phyloP scores from a whole-genome alignment of 37 sponge, comb jelly and placozoan species.

The Crambe crambe region DNA sequence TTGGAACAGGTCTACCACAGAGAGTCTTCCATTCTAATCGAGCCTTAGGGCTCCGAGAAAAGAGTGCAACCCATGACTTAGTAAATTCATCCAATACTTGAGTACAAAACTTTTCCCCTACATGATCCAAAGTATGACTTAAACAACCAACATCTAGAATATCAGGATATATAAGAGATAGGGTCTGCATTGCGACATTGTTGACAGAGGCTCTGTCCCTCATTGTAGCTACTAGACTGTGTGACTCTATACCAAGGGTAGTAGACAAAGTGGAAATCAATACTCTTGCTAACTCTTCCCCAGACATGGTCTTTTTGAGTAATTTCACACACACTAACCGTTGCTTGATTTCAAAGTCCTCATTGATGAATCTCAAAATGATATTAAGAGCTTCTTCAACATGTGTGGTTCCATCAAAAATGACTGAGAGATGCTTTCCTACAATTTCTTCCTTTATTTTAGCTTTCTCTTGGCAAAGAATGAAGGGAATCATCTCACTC shows the following conservation, averaged over 20 bases:
- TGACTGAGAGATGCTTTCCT: too few species aligned
- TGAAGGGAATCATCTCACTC: not conserved
- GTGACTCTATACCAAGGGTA: not conserved
- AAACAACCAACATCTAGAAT: slow-evolving; percentile 14
- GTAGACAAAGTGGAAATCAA: slow-evolving; percentile 7
- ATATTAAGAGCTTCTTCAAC: not conserved
- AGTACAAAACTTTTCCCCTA: slow-evolving; percentile 2
- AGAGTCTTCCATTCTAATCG: slow-evolving; percentile 10
- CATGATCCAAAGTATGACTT: slow-evolving; percentile 19
- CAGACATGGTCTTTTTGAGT: not conserved
- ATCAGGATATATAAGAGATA: too few species aligned
- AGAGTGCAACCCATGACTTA: slow-evolving; percentile 12
- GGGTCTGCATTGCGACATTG: not conserved
- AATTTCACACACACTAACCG: too few species aligned
- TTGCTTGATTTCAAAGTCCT: not conserved
- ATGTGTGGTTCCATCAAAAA: too few species aligned
- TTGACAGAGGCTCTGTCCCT: slow-evolving; percentile 4
- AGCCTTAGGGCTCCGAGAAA: slow-evolving; percentile 11
- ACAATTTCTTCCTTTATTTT: too few species aligned
- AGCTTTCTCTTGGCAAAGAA: too few species aligned
- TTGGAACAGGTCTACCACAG: not conserved
- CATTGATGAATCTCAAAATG: not conserved
- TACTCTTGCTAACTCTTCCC: slow-evolving; percentile 1
- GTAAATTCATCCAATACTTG: slow-evolving; percentile 15
- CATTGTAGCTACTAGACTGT: not conserved